Evolutionary conservation across 2,888 invertebrate genomes (phyloP).

Genomic region (Syritta pipiens): DNA sequence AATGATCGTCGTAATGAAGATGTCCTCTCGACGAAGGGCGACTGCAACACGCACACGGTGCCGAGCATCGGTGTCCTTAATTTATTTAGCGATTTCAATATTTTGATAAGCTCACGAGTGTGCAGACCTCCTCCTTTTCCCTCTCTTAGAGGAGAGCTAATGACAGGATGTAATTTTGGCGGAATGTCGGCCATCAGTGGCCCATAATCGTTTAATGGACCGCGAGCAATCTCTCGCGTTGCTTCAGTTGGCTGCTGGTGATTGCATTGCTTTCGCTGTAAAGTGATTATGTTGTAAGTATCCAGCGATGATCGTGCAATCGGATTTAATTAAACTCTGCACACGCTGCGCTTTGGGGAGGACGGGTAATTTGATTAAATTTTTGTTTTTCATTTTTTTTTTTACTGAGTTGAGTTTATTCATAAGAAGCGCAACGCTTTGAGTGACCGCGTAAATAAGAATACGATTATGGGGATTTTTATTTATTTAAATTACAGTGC

Average conservation of each 20-base stretch:
- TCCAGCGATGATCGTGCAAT: constrained; percentile 43
- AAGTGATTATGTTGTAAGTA: constrained; percentile 50
- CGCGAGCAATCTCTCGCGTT: constrained; percentile 2
- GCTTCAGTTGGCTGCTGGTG: background rate
- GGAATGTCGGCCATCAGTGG: constrained; percentile 39
- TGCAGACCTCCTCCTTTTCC: constrained; percentile 22
- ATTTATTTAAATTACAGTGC: constrained; percentile 16
- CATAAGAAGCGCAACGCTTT: background rate
- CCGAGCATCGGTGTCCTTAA: constrained; percentile 45
- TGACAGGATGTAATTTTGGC: constrained; percentile 65
- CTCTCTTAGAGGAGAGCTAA: too few species aligned
- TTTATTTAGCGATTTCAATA: constrained; percentile 61
- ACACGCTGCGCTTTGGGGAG: constrained; percentile 45
- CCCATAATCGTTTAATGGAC: constrained; percentile 47
- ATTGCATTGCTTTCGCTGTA: constrained; percentile 18
- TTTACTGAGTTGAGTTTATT: constrained; percentile 35
- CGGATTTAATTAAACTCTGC: constrained; percentile 63
- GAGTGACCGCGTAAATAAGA: background rate
- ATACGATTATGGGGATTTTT: constrained; percentile 18
- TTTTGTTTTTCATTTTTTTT: constrained; percentile 14
- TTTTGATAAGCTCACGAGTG: constrained; percentile 48
- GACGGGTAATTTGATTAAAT: constrained; percentile 26
- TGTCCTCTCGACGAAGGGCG: constrained; percentile 20
- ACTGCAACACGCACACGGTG: background rate
- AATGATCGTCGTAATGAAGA: constrained; percentile 55